phyloP scores from a whole-genome alignment of 1,140 invertebrate genomes.

The Dryas iulia region DNA sequence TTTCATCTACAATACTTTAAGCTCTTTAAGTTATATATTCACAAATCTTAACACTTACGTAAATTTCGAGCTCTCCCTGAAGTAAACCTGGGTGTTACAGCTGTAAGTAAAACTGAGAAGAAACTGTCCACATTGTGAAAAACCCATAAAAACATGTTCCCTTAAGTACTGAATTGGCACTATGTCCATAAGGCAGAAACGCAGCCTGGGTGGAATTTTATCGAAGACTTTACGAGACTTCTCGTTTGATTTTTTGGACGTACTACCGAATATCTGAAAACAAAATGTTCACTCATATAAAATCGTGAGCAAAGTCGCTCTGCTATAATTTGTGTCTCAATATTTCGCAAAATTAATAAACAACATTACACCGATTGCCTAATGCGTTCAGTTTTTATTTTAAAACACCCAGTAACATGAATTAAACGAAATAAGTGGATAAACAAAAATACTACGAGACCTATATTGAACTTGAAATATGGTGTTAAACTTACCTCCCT shows the following conservation, averaged over 20 bases:
- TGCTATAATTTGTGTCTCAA: neutral
- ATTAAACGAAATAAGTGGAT: neutral
- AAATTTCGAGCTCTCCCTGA: conserved; percentile 72
- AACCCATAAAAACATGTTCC: conserved; percentile 94
- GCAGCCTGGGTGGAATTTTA: conserved; percentile 82
- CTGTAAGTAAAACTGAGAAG: conserved; percentile 89
- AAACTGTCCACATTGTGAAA: conserved; percentile 95
- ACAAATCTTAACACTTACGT: conserved; percentile 54
- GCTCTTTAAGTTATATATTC: neutral
- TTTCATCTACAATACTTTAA: neutral
- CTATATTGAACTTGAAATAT: conserved; percentile 31
- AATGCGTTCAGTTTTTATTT: neutral
- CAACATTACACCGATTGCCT: neutral
- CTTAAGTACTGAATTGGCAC: conserved; percentile 72
- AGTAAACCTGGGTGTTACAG: conserved; percentile 55
- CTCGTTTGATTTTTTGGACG: conserved; percentile 61
- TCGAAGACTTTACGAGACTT: conserved; percentile 77
- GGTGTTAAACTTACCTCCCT: conserved; percentile 63
- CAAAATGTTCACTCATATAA: neutral
- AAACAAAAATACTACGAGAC: conserved; percentile 47
- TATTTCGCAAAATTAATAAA: neutral
- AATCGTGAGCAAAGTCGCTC: neutral
- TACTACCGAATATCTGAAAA: conserved; percentile 63
- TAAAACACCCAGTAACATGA: neutral
- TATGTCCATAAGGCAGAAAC: conserved; percentile 82